Evolutionary conservation across 2,113 vertebrate species (phyloP).

Genomic region (Sebastes schlegelii): DNA sequence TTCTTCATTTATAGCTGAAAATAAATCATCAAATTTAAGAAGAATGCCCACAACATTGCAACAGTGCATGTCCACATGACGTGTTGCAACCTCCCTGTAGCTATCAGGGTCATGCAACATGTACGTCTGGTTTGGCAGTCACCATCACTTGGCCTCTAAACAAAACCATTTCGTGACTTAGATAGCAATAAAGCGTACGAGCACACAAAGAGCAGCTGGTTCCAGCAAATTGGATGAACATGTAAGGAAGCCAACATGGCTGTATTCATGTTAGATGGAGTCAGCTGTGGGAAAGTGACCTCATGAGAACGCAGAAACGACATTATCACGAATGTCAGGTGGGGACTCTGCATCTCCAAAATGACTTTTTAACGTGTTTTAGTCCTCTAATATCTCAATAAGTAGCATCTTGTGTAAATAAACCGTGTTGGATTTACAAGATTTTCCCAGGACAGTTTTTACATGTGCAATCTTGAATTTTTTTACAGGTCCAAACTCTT

Average conservation of each 20-base stretch:
- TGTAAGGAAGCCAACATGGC: slow-evolving; percentile 23
- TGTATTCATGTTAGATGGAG: neutral
- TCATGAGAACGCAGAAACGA: neutral
- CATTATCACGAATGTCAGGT: neutral
- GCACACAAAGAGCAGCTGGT: slow-evolving; percentile 40
- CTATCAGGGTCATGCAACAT: slow-evolving; percentile 32
- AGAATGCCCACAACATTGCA: neutral
- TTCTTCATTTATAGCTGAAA: neutral
- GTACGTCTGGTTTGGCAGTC: slow-evolving; percentile 37
- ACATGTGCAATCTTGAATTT: neutral
- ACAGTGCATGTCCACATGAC: neutral
- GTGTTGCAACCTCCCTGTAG: slow-evolving; percentile 13
- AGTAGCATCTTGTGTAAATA: neutral
- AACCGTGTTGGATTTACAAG: neutral
- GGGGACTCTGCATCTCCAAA: neutral
- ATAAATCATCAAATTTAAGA: slow-evolving; percentile 4
- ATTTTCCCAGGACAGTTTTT: neutral
- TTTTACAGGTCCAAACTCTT: neutral
- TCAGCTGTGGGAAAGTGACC: slow-evolving; percentile 15
- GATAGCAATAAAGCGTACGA: slow-evolving; percentile 45
- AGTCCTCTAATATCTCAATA: neutral
- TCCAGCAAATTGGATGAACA: slow-evolving; percentile 48
- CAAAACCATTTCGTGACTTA: slow-evolving; percentile 42
- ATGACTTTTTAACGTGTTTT: neutral
- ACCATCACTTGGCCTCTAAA: slow-evolving; percentile 10